Evolutionary conservation across 2,797 vertebrate genomes (phyloP).

Genomic region (Etheostoma nigrum): DNA sequence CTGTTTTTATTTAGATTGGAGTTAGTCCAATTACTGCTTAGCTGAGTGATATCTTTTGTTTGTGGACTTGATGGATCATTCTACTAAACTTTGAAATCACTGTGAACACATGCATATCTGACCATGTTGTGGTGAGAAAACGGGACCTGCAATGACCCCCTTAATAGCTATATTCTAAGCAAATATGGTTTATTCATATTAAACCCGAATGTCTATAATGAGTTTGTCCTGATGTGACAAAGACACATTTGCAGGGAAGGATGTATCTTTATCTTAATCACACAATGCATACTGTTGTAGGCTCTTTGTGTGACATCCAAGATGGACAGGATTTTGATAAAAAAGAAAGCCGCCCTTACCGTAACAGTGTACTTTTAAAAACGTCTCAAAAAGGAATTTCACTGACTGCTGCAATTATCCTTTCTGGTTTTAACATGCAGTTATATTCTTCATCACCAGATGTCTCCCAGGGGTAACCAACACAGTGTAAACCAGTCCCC

Average conservation of each 20-base stretch:
- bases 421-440: conserved; percentile 45
- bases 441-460: conserved; percentile 74
- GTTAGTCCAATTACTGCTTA: background rate
- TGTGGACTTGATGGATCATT: background rate
- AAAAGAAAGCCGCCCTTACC: background rate
- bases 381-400: background rate
- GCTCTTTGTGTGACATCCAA: background rate
- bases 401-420: background rate
- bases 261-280: background rate
- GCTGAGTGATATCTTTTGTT: background rate
- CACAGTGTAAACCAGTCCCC: background rate
- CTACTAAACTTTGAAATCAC: background rate
- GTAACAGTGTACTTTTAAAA: background rate
- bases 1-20: background rate
- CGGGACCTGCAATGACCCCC: background rate
- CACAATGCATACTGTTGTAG: background rate
- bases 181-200: background rate
- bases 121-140: background rate
- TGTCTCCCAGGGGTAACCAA: conserved; percentile 69
- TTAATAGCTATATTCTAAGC: background rate
- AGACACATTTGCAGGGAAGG: background rate
- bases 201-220: background rate
- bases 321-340: background rate
- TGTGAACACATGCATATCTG: background rate
- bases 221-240: conserved; percentile 12